Base-by-base conservation (phyloP, 2,888 invertebrate genomes). In the Brachynemurus nebulosus region DNA sequence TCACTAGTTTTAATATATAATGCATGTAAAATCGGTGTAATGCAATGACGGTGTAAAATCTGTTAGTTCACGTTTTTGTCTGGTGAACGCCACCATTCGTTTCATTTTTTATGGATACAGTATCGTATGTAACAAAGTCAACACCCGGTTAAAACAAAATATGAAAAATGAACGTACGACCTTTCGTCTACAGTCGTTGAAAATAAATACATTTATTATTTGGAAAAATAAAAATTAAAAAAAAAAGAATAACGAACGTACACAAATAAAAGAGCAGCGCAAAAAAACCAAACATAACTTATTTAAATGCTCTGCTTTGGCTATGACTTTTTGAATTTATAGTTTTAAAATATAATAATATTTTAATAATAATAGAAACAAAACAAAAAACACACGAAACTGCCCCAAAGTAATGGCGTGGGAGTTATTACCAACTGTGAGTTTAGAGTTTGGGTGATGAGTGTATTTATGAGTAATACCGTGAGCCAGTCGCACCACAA, bases 151-250 rank as follows among this genome's bases (percentile, higher is more conserved):
- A 23, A 23, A 23, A 9, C 23, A 23, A 9, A 9, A 23, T 7
- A 23, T 12, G 14, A 30, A 30, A n/a, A 11, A 14, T 30, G 14
- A 30, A 30, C n/a, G n/a, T 30, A 30, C 14, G 30, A 30, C 30
- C 30, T 30, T 12, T 30, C 30, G 30, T 30, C 30, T 30, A 30
- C 30, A 30, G 14, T 12, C n/a, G 14, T 11, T 12, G n/a, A 11
- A 4, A 30, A 14, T 30, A 30, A 8, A 30, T 30, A 30, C 30
- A 30, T 30, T 30, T 30, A 30, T 30, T 30, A 30, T 30, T 12
- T 30, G 30, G 30, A 30, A n/a, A n/a, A n/a, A n/a, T 30, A 30
- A 30, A 30, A 30, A 30, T 30, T 30, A 30, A 30, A 27, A 30
- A 30, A 30, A n/a, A 11, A 30, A 30, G 30, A 30, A 30, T 6